Evolutionary conservation across 2,797 vertebrate species (phyloP), one percentile per base, ranked within the genome.

Genomic region (Malacoctenus gilli): DNA sequence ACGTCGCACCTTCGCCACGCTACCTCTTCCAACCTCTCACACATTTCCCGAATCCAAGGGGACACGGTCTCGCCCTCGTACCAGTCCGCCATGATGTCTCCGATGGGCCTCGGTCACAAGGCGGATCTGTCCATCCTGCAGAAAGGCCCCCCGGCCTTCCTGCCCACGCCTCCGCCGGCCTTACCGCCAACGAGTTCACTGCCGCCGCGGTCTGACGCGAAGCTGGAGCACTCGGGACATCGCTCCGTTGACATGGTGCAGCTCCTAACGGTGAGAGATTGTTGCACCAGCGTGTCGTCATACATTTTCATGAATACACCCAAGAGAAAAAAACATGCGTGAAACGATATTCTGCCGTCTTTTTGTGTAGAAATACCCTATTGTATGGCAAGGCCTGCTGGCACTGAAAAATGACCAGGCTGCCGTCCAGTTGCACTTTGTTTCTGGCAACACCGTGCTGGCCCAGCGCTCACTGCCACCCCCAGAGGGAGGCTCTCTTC

Each of bases 391-490:
- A 91, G 97, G 97, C 53, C 90, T 98, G 16, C 61, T 99, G 84
- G 97, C 97, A 23, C 91, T 99, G 18, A 99, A 99, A 86, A 99
- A 99, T 0, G 97, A 99, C 82, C 96, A 96, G 0, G 96, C 96
- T 0, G 97, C 97, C 0, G 97, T 99, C 67, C 97, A 99, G 90
- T 89, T 99, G 60, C 97, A 99, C 82, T 99, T 99, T 2, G 96
- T 99, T 59, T 98, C 97, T 0, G 97, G 97, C 48, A 99, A 99
- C 84, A 96, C 95, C 1, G 83, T 97, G 7, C 71, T 99, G 85
- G 95, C 97, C 0, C 95, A 99, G 68, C 93, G 96, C 21, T 99
- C 96, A 0, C 89, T 99, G 76, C 97, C 96, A 0, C 95, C 96
- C 0, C 94, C 94, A 0, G 97, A 98, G 66, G 96, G 95, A 9